A percentile compares a stretch with the other conserved stretches of the same genome.
phyloP scores from a whole-genome alignment of 2,113 vertebrate genomes.

The Marmota flaviventris region DNA sequence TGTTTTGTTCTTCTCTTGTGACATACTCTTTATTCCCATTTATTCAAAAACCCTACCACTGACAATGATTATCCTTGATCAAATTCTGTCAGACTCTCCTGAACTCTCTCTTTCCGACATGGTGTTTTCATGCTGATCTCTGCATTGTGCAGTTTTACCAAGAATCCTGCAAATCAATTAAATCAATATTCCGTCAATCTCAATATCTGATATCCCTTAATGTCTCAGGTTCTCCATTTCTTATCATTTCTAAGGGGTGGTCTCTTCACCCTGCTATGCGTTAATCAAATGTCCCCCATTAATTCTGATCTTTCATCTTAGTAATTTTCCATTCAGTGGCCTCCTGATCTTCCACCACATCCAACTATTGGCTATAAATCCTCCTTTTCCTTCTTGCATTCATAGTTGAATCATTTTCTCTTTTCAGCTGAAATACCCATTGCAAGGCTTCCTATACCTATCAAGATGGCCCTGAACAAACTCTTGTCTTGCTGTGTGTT shows the following conservation, averaged over 20 bases:
- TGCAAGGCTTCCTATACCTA: accelerated
- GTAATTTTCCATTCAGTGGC: background rate
- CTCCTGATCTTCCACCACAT: accelerated
- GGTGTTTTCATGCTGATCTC: background rate
- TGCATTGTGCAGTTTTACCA: background rate
- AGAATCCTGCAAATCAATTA: background rate
- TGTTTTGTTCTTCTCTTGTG: background rate
- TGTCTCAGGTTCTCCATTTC: too few relatives aligned
- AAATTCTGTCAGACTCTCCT: background rate
- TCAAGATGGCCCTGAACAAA: background rate
- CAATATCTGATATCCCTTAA: too few relatives aligned
- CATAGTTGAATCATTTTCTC: background rate
- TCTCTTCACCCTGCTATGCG: background rate
- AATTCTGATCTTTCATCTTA: background rate
- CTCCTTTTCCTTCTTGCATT: background rate
- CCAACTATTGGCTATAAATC: background rate
- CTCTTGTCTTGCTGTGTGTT: background rate
- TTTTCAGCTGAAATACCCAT: background rate
- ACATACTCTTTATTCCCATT: background rate
- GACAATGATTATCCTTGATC: background rate
- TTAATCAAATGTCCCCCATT: background rate
- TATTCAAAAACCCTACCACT: background rate
- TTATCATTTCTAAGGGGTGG: background rate
- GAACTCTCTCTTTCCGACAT: too few relatives aligned
- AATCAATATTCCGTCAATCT: too few relatives aligned